Evolutionary conservation across 2,113 vertebrate genomes (phyloP).

Genomic region (Perca schrenkii): DNA sequence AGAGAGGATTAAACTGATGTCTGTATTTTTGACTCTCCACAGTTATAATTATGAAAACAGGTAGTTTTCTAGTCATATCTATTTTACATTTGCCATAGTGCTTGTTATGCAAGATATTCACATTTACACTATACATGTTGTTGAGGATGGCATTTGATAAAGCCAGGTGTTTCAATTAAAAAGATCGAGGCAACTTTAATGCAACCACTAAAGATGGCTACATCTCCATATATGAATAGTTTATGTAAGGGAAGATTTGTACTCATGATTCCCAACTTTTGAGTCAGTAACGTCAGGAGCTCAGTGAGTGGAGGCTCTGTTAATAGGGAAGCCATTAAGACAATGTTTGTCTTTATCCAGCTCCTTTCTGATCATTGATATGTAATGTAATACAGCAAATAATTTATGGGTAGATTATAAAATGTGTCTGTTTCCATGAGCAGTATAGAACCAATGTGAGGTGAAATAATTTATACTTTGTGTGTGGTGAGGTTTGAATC

Average conservation of each 20-base stretch:
- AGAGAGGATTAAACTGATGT: background rate
- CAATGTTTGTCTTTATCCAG: no score
- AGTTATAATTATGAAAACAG: background rate
- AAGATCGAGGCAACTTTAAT: background rate
- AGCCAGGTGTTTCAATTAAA: background rate
- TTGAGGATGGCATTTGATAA: background rate
- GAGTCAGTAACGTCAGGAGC: background rate
- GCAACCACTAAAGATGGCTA: no score
- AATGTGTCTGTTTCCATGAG: no score
- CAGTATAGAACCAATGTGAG: no score
- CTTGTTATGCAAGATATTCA: background rate
- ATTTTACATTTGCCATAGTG: background rate
- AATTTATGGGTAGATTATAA: no score
- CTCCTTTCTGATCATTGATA: no score
- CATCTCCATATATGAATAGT: background rate
- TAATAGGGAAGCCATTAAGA: no score
- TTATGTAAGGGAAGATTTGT: background rate
- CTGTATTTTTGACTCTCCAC: slow-evolving; percentile 26
- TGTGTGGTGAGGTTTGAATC: background rate
- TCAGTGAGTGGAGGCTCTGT: no score
- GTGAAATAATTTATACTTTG: background rate
- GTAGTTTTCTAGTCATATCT: background rate
- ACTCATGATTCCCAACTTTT: background rate
- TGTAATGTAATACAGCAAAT: no score
- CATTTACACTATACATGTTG: background rate